These are phyloP conservation scores for Heliconius hermathena DNA, from an alignment of 1,140 invertebrate genomes.

Conservation along the genomic window DNA sequence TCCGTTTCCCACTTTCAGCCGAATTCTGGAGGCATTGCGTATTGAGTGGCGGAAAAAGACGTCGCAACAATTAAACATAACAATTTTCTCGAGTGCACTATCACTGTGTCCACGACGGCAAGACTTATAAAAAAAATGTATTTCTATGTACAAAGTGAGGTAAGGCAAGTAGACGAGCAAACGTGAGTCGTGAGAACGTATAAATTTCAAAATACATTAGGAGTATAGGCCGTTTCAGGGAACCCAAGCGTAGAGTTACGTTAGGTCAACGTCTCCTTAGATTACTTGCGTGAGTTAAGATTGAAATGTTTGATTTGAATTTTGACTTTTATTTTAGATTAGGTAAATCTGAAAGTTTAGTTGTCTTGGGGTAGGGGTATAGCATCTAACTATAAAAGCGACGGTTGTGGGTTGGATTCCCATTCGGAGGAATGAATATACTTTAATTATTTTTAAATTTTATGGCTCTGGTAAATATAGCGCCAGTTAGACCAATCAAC, in stretches of 20 bases:
- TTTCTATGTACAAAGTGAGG: not conserved
- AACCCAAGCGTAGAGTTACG: not conserved
- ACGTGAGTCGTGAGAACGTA: not conserved
- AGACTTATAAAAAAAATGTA: not conserved
- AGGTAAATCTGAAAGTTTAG: too few relatives aligned
- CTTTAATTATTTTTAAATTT: not conserved
- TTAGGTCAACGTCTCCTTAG: not conserved
- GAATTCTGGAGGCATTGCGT: too few relatives aligned
- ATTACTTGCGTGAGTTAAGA: not conserved
- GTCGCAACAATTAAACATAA: too few relatives aligned
- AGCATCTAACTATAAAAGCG: not conserved
- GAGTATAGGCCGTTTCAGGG: not conserved
- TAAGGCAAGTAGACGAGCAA: not conserved
- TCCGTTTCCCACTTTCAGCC: too few relatives aligned
- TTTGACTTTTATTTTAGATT: not conserved
- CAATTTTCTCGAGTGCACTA: too few relatives aligned
- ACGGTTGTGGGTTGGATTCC: not conserved
- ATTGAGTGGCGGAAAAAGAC: too few relatives aligned
- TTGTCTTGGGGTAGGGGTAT: too few relatives aligned
- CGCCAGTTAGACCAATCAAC: not conserved
- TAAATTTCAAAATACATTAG: constrained; percentile 7
- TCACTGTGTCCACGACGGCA: not conserved
- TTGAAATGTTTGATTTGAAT: not conserved
- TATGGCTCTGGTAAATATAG: not conserved
- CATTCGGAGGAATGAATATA: not conserved